Conservation (phyloP, 2,113 vertebrate genomes). For the Lipophrys pholis region DNA sequence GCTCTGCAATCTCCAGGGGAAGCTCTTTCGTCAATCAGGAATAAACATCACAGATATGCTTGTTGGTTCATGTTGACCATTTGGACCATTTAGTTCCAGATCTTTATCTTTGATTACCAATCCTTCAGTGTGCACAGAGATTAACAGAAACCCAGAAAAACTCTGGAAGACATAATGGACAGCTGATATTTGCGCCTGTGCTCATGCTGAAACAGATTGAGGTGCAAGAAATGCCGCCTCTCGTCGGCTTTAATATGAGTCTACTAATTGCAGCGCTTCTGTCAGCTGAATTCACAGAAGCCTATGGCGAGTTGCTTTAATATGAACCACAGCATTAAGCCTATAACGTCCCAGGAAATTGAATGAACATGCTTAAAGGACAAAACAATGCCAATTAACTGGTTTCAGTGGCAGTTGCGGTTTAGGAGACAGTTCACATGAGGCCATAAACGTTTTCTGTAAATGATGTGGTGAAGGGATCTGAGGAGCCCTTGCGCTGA, state of each 20-base stretch:
- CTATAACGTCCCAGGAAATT: slow-evolving; percentile 20
- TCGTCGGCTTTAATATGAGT: slow-evolving; percentile 1
- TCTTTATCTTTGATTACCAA: slow-evolving; percentile 26
- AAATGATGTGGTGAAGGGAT: slow-evolving; percentile 50
- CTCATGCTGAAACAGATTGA: slow-evolving; percentile 13
- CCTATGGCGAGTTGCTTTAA: slow-evolving; percentile 23
- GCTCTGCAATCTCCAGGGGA: slow-evolving; percentile 17
- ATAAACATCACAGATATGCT: slow-evolving; percentile 27
- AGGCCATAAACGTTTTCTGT: slow-evolving; percentile 58
- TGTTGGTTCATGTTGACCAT: slow-evolving; percentile 33
- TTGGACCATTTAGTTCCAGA: slow-evolving; percentile 43
- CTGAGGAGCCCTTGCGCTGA: slow-evolving; percentile 34
- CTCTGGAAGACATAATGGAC: neutral
- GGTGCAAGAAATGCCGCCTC: neutral
- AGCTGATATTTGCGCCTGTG: slow-evolving; percentile 20
- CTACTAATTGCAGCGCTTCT: slow-evolving; percentile 26
- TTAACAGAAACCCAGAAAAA: slow-evolving; percentile 4
- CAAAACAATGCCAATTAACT: slow-evolving; percentile 32
- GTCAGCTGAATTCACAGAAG: slow-evolving; percentile 29
- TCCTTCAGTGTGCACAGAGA: slow-evolving; percentile 28
- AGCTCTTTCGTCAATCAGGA: slow-evolving; percentile 33
- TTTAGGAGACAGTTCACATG: slow-evolving; percentile 51
- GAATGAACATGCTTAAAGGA: slow-evolving; percentile 34
- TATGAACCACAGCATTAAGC: slow-evolving; percentile 20
- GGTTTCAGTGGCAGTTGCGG: slow-evolving; percentile 38